phyloP scores from a whole-genome alignment of 37 sponge, comb jelly and placozoan genomes.

The Agelas oroides region DNA sequence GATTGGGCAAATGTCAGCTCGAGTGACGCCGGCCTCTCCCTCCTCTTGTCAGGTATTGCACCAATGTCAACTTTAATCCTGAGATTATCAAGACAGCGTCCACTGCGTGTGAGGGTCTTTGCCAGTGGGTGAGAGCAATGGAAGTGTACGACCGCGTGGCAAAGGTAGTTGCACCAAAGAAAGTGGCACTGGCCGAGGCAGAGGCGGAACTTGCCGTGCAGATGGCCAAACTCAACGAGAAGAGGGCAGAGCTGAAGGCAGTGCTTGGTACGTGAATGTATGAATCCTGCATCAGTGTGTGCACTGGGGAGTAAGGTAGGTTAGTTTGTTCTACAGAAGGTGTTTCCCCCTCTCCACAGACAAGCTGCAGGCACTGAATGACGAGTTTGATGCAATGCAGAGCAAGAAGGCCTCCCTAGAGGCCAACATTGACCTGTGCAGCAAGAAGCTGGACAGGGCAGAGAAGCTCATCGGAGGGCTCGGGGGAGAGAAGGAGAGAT shows the following conservation, averaged over 20 bases:
- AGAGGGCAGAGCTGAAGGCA: slow-evolving; percentile 88
- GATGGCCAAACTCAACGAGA: slow-evolving; percentile 93
- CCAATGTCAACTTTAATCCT: slow-evolving; percentile 92
- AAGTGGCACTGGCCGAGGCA: slow-evolving; percentile 87
- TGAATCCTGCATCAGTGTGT: no score
- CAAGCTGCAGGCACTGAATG: slow-evolving; percentile 91
- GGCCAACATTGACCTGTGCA: slow-evolving; percentile 89
- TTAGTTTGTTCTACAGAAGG: not conserved
- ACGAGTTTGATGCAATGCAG: slow-evolving; percentile 87
- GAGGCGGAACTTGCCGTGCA: slow-evolving; percentile 89
- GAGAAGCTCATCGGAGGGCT: slow-evolving; percentile 98
- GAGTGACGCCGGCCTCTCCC: not conserved
- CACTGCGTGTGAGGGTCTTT: slow-evolving; percentile 96
- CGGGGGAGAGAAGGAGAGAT: slow-evolving; percentile 97
- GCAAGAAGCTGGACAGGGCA: slow-evolving; percentile 95
- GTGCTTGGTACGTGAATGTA: slow-evolving; percentile 57
- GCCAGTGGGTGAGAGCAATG: slow-evolving; percentile 98
- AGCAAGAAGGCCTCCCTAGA: slow-evolving; percentile 85
- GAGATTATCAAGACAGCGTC: slow-evolving; percentile 90
- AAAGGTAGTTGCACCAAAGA: slow-evolving; percentile 99
- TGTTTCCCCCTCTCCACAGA: slow-evolving; percentile 2
- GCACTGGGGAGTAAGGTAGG: not conserved
- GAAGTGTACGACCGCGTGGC: slow-evolving; percentile 99
- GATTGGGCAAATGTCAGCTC: no score
- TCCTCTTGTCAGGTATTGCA: slow-evolving; percentile 66